These are phyloP conservation scores for Motacilla alba DNA, from an alignment of 2,113 vertebrate genomes.

Conservation along the genomic window DNA sequence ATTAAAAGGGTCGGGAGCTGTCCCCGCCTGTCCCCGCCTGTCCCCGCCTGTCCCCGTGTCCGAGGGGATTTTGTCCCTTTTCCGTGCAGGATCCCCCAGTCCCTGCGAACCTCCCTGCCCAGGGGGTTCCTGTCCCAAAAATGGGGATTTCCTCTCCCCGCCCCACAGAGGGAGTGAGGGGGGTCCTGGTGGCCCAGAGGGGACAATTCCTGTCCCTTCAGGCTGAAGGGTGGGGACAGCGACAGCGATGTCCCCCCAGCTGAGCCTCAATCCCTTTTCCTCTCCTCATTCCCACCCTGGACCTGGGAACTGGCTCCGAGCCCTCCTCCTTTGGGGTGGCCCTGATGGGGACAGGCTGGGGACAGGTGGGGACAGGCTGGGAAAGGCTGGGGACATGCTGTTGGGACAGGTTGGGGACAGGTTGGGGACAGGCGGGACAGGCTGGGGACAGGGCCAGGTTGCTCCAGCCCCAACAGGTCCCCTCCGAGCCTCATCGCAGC, in stretches of 20 bases:
- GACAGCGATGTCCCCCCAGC: fast-evolving
- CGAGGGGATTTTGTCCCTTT: background rate
- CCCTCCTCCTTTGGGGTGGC: too few species aligned
- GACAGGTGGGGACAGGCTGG: too few species aligned
- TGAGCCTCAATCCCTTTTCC: background rate
- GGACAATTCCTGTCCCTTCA: background rate
- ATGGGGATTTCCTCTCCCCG: background rate
- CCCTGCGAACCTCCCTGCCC: fast-evolving
- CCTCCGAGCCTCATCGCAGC: background rate
- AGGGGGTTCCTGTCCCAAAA: fast-evolving
- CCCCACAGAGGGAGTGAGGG: fast-evolving
- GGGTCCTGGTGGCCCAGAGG: background rate
- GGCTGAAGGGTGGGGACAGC: background rate
- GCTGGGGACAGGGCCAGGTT: background rate
- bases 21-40: too few species aligned
- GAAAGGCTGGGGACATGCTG: too few species aligned
- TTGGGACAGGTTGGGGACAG: background rate
- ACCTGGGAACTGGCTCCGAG: too few species aligned
- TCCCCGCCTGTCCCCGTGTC: background rate
- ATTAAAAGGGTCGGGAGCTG: too few species aligned
- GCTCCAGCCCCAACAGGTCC: background rate
- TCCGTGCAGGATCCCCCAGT: background rate
- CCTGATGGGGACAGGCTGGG: too few species aligned
- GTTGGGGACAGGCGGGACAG: too few species aligned
- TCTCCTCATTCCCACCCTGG: background rate